phyloP scores from a whole-genome alignment of 2,113 vertebrate genomes.

The Nothocercus nigrocapillus region DNA sequence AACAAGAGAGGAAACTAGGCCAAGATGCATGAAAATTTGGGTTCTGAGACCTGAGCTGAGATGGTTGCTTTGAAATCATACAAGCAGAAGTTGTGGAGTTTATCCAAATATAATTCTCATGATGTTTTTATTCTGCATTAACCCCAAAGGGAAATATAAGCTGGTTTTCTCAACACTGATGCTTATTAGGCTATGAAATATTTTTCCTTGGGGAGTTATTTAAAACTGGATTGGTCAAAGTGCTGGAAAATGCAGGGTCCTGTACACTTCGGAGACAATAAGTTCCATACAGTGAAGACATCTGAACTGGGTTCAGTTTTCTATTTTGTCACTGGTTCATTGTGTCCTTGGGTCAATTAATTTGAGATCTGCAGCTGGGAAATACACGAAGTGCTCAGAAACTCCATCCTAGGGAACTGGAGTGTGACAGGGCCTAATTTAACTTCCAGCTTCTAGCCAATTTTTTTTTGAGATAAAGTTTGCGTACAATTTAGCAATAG shows the following conservation, averaged over 20 bases:
- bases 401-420: background rate
- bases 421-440: background rate
- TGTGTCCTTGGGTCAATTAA: background rate
- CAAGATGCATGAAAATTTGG: background rate
- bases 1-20: background rate
- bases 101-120: slow-evolving; percentile 4
- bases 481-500: background rate
- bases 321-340: background rate
- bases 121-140: background rate
- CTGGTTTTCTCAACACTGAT: slow-evolving; percentile 23
- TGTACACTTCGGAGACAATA: background rate
- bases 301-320: background rate
- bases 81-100: background rate
- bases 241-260: slow-evolving; percentile 20
- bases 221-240: slow-evolving; percentile 9
- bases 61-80: background rate
- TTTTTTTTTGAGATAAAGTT: background rate
- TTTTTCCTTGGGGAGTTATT: background rate
- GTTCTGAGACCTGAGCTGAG: background rate
- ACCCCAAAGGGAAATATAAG: background rate
- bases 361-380: background rate
- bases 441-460: background rate
- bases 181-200: background rate
- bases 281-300: background rate
- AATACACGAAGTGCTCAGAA: background rate